A percentile compares a stretch with the other conserved stretches of the same genome.
Evolutionary conservation across 1,140 invertebrate genomes (phyloP).

Genomic region (Prorops nasuta): DNA sequence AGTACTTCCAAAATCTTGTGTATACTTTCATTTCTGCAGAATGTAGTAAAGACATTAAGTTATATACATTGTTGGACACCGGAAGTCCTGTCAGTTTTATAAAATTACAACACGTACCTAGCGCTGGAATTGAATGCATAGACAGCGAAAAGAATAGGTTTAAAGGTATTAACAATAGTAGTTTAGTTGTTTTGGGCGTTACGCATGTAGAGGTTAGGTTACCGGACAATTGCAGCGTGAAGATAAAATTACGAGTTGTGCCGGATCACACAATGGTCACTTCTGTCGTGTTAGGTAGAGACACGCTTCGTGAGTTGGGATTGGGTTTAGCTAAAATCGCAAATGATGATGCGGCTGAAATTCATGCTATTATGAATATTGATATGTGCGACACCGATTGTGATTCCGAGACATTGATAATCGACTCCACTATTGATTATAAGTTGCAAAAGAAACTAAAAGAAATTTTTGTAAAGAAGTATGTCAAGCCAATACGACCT

Average conservation of each 20-base stretch:
- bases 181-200: neutral
- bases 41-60: neutral
- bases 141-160: neutral
- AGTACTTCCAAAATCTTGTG: neutral
- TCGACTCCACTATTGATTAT: neutral
- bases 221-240: too few relatives aligned
- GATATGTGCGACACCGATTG: neutral
- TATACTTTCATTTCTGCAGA: neutral
- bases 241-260: neutral
- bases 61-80: conserved; percentile 1
- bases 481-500: neutral
- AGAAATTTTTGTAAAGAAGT: neutral
- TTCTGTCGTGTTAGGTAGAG: conserved; percentile 3
- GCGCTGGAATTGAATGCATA: neutral
- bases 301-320: neutral
- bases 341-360: neutral
- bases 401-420: neutral
- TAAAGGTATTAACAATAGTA: conserved; percentile 1
- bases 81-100: conserved; percentile 11
- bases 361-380: conserved; percentile 10
- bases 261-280: neutral
- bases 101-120: neutral
- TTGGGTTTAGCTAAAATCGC: neutral
- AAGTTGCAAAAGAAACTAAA: neutral
- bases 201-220: neutral